phyloP scores from a whole-genome alignment of 2,888 invertebrate genomes.

The Nomada ruficornis region DNA sequence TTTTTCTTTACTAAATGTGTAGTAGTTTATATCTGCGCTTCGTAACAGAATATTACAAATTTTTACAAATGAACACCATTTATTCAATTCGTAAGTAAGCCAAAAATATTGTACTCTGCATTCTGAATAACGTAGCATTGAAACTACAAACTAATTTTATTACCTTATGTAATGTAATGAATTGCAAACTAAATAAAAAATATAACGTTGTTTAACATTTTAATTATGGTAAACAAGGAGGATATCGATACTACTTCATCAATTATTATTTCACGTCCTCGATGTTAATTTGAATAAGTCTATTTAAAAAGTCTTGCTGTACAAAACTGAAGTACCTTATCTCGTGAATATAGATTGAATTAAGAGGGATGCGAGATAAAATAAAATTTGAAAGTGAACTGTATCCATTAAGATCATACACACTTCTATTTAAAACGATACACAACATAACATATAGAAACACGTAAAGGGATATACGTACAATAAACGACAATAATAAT shows the following conservation, averaged over 20 bases:
- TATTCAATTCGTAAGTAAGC: no score
- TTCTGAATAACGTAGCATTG: background rate
- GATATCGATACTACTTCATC: background rate
- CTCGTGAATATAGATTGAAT: conserved; percentile 49
- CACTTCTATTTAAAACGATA: conserved; percentile 16
- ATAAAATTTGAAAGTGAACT: conserved; percentile 22
- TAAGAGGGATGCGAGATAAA: conserved; percentile 57
- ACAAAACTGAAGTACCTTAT: conserved; percentile 52
- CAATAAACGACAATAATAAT: conserved; percentile 3
- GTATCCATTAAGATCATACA: conserved; percentile 15
- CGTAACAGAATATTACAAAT: background rate
- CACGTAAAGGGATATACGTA: background rate
- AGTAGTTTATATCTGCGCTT: no score
- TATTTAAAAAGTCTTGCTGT: conserved; percentile 27
- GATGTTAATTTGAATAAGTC: background rate
- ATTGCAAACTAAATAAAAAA: background rate
- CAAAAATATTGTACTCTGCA: background rate
- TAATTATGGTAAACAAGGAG: no score
- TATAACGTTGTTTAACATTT: no score
- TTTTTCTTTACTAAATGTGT: no score
- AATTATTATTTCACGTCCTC: background rate
- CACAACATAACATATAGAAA: conserved; percentile 1
- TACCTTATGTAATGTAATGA: background rate
- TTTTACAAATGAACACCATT: no score
- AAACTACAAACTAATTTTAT: background rate